Evolutionary conservation across 2,113 vertebrate species (phyloP).

Genomic region (Psettodes erumei): DNA sequence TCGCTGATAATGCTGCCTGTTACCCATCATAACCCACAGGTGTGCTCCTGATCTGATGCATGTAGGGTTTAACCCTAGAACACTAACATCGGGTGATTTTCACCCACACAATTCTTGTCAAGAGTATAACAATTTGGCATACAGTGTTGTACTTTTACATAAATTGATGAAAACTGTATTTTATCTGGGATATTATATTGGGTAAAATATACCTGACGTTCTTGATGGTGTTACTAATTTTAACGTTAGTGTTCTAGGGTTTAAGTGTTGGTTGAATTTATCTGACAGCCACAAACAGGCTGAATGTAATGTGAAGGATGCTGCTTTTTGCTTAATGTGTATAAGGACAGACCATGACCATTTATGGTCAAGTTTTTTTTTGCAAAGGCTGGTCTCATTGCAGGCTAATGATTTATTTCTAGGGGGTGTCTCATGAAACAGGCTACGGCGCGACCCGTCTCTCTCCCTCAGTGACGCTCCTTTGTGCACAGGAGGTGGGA

Average conservation of each 20-base stretch:
- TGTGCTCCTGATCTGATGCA: not conserved
- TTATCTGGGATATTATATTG: too few species aligned
- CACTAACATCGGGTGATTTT: too few species aligned
- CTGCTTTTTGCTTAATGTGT: not conserved
- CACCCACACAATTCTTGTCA: too few species aligned
- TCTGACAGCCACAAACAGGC: not conserved
- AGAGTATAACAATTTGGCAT: too few species aligned
- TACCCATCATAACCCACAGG: conserved; percentile 33
- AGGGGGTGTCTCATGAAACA: conserved; percentile 55
- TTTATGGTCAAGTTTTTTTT: conserved; percentile 19
- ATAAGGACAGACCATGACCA: not conserved
- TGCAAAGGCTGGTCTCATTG: conserved; percentile 15
- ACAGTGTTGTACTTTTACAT: too few species aligned
- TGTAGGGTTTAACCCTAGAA: too few species aligned
- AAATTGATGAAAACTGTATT: too few species aligned
- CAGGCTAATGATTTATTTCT: conserved; percentile 45
- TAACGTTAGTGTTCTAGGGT: too few species aligned
- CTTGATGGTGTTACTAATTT: too few species aligned
- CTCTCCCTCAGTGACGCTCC: conserved; percentile 61
- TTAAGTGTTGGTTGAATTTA: not conserved
- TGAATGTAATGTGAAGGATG: not conserved
- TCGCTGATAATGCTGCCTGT: not conserved
- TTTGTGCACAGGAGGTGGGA: conserved; percentile 76
- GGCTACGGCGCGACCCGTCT: conserved; percentile 68
- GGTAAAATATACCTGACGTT: too few species aligned